Conservation (phyloP, 1,140 invertebrate genomes). For the Achroia grisella region DNA sequence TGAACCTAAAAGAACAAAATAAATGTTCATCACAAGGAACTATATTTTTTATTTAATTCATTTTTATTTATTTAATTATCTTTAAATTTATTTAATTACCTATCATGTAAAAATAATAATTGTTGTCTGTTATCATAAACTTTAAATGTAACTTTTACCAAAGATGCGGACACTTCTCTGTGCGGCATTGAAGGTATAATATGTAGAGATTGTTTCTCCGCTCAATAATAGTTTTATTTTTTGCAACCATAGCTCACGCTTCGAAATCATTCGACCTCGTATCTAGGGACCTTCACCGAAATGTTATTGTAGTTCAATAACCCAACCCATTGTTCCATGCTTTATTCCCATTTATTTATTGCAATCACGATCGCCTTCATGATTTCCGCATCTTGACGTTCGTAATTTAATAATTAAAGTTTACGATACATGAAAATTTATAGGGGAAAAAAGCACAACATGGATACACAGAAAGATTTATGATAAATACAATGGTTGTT, state of each 20-base stretch:
- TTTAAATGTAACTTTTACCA: too few species aligned
- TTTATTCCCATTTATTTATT: constrained; percentile 62
- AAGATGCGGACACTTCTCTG: too few species aligned
- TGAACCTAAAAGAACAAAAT: too few species aligned
- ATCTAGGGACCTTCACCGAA: constrained; percentile 64
- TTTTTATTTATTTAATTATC: too few species aligned
- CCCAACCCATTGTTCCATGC: constrained; percentile 56
- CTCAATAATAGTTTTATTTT: too few species aligned
- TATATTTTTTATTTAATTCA: too few species aligned
- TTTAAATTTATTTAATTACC: too few species aligned
- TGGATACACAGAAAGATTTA: constrained; percentile 13
- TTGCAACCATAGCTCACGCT: not conserved
- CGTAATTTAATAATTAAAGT: constrained; percentile 53
- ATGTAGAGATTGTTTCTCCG: too few species aligned
- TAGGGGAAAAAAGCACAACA: constrained; percentile 10
- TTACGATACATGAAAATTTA: constrained; percentile 35
- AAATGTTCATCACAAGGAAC: too few species aligned
- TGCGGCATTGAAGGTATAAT: too few species aligned
- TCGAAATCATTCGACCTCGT: constrained; percentile 34
- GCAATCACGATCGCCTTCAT: constrained; percentile 43
- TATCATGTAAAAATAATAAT: too few species aligned
- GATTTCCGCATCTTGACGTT: constrained; percentile 59
- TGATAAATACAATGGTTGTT: constrained; percentile 13
- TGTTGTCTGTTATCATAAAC: too few species aligned
- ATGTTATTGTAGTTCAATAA: constrained; percentile 62